Evolutionary conservation across 2,888 invertebrate genomes (phyloP).

Genomic region (Drosophila meridiana): DNA sequence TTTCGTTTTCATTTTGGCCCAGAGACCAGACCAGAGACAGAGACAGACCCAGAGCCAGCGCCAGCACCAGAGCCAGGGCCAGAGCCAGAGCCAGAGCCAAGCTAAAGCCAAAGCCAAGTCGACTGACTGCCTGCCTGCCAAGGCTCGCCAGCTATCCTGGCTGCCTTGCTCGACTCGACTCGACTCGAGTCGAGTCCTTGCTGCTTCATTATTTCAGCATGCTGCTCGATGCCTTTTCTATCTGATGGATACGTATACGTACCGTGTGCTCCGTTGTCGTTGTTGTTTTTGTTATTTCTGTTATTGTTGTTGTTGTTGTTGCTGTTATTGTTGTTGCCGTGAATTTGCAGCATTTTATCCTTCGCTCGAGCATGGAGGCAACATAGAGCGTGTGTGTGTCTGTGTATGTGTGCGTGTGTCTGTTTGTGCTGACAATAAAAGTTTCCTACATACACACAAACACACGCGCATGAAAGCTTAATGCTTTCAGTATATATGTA

Average conservation of each 20-base stretch:
- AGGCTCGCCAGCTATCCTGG: constrained; percentile 42
- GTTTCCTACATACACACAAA: constrained; percentile 63
- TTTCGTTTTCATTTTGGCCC: constrained; percentile 77
- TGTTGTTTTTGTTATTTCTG: constrained; percentile 23
- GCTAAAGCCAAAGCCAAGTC: constrained; percentile 42
- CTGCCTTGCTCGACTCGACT: constrained; percentile 31
- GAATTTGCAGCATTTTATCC: constrained; percentile 81
- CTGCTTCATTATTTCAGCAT: constrained; percentile 81
- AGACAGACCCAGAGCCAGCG: constrained; percentile 42
- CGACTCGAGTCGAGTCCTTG: constrained; percentile 70
- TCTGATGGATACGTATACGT: constrained; percentile 82
- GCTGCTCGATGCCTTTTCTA: constrained; percentile 81
- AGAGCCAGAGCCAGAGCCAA: constrained; percentile 17
- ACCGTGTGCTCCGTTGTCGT: constrained; percentile 62
- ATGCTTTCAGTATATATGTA: constrained; percentile 54
- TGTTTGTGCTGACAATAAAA: constrained; percentile 78
- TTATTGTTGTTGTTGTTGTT: constrained; percentile 17
- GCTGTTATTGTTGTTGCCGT: constrained; percentile 63
- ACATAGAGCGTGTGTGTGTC: constrained; percentile 40
- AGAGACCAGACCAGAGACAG: constrained; percentile 50
- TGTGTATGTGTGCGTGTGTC: constrained; percentile 49
- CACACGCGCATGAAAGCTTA: constrained; percentile 70
- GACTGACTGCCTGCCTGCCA: constrained; percentile 26
- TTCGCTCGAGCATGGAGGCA: constrained; percentile 65
- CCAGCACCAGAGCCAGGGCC: constrained; percentile 38